phyloP scores from a whole-genome alignment of 2,113 vertebrate species.

The Sula dactylatra region DNA sequence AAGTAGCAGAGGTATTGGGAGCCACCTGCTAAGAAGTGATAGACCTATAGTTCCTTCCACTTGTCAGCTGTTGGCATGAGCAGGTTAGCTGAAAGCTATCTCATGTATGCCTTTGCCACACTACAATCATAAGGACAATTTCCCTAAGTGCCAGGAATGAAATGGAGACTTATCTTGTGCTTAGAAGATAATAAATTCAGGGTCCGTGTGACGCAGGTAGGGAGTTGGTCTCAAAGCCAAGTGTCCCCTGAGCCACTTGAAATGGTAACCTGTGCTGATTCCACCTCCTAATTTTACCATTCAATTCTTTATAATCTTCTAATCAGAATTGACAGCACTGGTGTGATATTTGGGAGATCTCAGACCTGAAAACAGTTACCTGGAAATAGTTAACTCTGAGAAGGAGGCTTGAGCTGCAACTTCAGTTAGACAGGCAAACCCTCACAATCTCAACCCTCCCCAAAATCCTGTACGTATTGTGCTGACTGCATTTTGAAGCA shows the following conservation, averaged over 20 bases:
- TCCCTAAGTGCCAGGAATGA: background rate
- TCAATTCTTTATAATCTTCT: background rate
- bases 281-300: background rate
- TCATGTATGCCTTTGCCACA: background rate
- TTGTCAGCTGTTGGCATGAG: background rate
- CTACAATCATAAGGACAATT: fast-evolving
- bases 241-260: background rate
- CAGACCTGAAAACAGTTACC: background rate
- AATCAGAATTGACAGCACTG: background rate
- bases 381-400: background rate
- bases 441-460: background rate
- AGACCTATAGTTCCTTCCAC: fast-evolving
- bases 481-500: background rate
- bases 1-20: background rate
- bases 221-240: background rate
- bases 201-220: background rate
- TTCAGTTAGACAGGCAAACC: background rate
- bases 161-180: background rate
- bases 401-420: background rate
- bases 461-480: background rate
- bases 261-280: background rate
- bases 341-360: background rate
- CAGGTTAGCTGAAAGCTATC: background rate
- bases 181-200: background rate
- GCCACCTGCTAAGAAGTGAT: fast-evolving